phyloP scores from a whole-genome alignment of 2,888 invertebrate genomes.

The Papilio elwesi region DNA sequence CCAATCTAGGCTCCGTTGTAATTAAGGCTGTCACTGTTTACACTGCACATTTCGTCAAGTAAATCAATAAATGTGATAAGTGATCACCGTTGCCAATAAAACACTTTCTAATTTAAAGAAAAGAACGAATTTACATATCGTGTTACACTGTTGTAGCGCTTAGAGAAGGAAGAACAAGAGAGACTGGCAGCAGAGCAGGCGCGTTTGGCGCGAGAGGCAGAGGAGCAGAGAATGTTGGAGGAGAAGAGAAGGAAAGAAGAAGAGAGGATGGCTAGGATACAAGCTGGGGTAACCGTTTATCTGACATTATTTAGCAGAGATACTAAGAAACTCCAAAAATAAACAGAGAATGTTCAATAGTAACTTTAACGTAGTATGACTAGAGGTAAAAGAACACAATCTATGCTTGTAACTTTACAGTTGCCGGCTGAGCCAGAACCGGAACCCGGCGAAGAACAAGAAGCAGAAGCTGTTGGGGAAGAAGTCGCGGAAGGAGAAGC shows the following conservation, averaged over 20 bases:
- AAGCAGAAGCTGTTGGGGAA: conserved; percentile 46
- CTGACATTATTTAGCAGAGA: neutral
- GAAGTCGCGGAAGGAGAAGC: conserved; percentile 47
- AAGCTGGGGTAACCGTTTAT: conserved; percentile 64
- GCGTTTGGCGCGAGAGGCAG: conserved; percentile 64
- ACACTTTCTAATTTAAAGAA: no score
- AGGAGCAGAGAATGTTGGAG: conserved; percentile 59
- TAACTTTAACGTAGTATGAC: no score
- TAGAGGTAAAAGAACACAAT: no score
- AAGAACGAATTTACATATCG: neutral
- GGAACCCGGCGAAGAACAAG: conserved; percentile 48
- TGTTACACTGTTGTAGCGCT: conserved; percentile 51
- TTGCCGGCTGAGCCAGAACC: conserved; percentile 67
- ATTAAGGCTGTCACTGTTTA: no score
- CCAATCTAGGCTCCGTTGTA: no score
- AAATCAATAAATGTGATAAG: no score
- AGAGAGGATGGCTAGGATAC: conserved; percentile 73
- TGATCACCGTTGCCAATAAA: no score
- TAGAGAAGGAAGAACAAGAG: conserved; percentile 68
- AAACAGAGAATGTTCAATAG: no score
- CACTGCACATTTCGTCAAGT: no score
- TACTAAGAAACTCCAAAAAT: neutral
- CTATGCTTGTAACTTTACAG: conserved; percentile 47
- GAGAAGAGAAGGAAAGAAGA: conserved; percentile 70
- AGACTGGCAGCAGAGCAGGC: conserved; percentile 70